Base-by-base conservation (phyloP, 2,888 invertebrate species). In the Eupeodes luniger region DNA sequence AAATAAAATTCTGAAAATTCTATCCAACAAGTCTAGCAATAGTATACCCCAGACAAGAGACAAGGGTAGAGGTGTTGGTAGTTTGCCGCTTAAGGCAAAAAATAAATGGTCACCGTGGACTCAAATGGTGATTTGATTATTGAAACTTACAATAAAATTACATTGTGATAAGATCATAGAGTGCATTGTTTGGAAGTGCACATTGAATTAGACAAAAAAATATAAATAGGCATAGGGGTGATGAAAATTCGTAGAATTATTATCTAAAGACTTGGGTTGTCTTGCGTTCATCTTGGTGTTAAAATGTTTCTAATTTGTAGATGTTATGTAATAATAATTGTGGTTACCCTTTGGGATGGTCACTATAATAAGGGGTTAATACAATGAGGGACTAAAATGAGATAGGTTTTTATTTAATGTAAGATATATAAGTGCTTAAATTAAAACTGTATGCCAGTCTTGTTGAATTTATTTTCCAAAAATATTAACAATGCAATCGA, bases 1-100 rank as follows among this genome's bases (percentile, higher is more conserved):
- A 88, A 87, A 88, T 84, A 80, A 87, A 84, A 81, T 88, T 88
- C 84, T 88, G 49, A 64, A 88, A 88, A 87, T 84, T 84, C 72
- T 87, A 87, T 77, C 80, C 80, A 87, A 84, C 82, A 62, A 79
- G 79, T 49, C 57, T 40, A 44, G 27, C 19, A 5, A 44, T 57
- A 14, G 40, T 53, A 47, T 27, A 34, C 47, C 5, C 0, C 2
- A 5, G 4, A 19, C 36, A 4, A 27, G 14, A 19, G 51, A 40
- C 40, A 55, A 55, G 49, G 40, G 5, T 11, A 34, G 49, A 36
- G n/a, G 70, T 27, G 53, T 53, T 47, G 47, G 16, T 44, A 40
- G 40, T 34, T 55, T 62, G 40, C 14, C 70, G 55, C 62, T 57
- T 57, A 62, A 9, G 51, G 19, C 66, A 53, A 76, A 27, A 72